phyloP scores from a whole-genome alignment of 2,888 invertebrate species.

The Cylloceria caligata region DNA sequence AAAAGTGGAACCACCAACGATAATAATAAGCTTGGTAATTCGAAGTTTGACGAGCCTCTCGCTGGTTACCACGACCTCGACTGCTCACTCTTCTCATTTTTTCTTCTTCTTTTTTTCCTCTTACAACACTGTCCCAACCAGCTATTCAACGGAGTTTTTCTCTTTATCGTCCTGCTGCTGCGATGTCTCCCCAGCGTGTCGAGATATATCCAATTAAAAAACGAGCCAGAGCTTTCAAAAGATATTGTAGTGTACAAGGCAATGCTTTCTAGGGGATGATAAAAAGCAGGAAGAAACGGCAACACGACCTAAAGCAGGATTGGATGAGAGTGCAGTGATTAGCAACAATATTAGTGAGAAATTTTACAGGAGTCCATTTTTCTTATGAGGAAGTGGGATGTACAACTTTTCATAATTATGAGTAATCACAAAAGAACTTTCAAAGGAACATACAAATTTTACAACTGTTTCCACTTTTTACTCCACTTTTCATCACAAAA shows the following conservation, averaged over 20 bases:
- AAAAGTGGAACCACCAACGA: constrained; percentile 77
- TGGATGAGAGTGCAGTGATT: constrained; percentile 15
- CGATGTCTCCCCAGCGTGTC: constrained; percentile 80
- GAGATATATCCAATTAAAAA: constrained; percentile 81
- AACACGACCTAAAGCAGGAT: constrained; percentile 11
- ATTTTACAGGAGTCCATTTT: background rate
- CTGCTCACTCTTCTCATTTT: constrained; percentile 64
- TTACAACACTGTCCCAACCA: constrained; percentile 6
- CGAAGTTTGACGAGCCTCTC: constrained; percentile 81
- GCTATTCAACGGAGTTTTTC: constrained; percentile 43
- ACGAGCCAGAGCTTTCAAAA: constrained; percentile 67
- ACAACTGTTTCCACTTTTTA: background rate
- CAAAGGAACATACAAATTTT: background rate
- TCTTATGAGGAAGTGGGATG: background rate
- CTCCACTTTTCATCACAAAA: background rate
- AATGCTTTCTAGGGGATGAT: constrained; percentile 36
- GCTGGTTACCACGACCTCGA: constrained; percentile 59
- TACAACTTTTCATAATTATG: background rate
- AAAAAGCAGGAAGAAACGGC: constrained; percentile 7
- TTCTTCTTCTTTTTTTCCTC: constrained; percentile 67
- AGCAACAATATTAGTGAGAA: background rate
- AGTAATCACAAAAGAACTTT: background rate
- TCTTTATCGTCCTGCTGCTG: constrained; percentile 71
- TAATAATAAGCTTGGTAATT: constrained; percentile 84
- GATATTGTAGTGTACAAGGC: constrained; percentile 13